Conservation (phyloP, 2,888 invertebrate genomes). For the Furcula furcula region DNA sequence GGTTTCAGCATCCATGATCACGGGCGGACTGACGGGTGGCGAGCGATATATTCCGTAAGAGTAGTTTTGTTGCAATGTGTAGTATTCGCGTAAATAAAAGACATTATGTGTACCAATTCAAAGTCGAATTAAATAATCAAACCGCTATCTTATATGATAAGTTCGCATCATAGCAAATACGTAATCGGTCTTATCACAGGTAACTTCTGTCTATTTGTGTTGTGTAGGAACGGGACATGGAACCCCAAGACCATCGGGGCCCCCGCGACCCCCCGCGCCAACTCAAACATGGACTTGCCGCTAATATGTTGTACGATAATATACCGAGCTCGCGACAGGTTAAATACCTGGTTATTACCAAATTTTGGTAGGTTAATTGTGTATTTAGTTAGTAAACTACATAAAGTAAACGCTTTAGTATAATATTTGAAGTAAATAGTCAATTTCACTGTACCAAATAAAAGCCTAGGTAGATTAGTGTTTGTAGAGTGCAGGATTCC, state of each 20-base stretch:
- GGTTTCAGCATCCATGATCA: too few relatives aligned
- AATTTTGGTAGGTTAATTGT: conserved; percentile 18
- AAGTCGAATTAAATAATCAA: too few relatives aligned
- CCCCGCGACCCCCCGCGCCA: neutral
- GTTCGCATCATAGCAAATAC: neutral
- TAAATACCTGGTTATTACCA: conserved; percentile 15
- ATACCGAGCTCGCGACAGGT: conserved; percentile 1
- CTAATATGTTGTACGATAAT: neutral
- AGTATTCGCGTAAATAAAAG: too few relatives aligned
- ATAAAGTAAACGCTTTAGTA: conserved; percentile 6
- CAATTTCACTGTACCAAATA: too few relatives aligned
- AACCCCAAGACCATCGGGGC: neutral
- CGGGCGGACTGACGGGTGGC: too few relatives aligned
- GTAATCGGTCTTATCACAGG: neutral
- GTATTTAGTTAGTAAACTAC: conserved; percentile 14
- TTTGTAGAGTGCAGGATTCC: too few relatives aligned
- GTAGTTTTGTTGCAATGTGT: too few relatives aligned
- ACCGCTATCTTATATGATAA: too few relatives aligned
- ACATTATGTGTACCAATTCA: too few relatives aligned
- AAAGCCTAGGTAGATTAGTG: too few relatives aligned
- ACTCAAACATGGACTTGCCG: neutral
- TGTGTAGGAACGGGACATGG: neutral
- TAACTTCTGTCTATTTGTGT: neutral
- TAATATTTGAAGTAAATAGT: too few relatives aligned
- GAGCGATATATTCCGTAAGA: too few relatives aligned